These are phyloP conservation scores for Planococcus citri DNA, from an alignment of 1,140 invertebrate genomes.

Conservation along the genomic window DNA sequence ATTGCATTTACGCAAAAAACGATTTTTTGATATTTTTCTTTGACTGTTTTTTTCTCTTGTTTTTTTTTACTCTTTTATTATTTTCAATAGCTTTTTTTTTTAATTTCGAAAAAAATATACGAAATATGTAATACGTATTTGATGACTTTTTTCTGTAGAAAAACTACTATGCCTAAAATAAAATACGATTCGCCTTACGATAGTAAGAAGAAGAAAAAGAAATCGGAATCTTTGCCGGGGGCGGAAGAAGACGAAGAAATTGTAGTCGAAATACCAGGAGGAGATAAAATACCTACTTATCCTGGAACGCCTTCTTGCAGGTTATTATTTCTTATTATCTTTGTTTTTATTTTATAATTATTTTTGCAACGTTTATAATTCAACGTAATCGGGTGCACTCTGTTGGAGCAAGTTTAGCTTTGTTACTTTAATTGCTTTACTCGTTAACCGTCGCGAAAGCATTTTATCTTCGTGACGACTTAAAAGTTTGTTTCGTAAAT, in stretches of 20 bases:
- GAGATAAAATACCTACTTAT: constrained; percentile 11
- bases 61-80: too few relatives aligned
- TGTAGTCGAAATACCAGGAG: neutral
- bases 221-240: neutral
- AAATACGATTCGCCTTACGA: constrained; percentile 12
- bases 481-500: neutral
- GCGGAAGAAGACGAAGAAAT: neutral
- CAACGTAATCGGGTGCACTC: neutral
- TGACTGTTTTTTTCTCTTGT: too few relatives aligned
- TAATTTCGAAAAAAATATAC: too few relatives aligned
- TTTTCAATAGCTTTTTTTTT: too few relatives aligned
- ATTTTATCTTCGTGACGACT: neutral
- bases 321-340: constrained; percentile 1
- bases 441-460: neutral
- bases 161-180: constrained; percentile 10
- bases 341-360: constrained; percentile 3
- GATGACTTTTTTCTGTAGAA: neutral
- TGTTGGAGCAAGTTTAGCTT: neutral
- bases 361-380: neutral
- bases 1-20: neutral
- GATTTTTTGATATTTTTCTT: too few relatives aligned
- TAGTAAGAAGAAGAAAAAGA: neutral
- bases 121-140: neutral
- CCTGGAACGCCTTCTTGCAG: constrained; percentile 13
- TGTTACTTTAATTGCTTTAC: neutral